Percentiles rank a stretch among this genome's conserved stretches.
These are phyloP conservation scores for Caenorhabditis sp. DNA, from an alignment of 2,888 invertebrate species.

Conservation along the genomic window DNA sequence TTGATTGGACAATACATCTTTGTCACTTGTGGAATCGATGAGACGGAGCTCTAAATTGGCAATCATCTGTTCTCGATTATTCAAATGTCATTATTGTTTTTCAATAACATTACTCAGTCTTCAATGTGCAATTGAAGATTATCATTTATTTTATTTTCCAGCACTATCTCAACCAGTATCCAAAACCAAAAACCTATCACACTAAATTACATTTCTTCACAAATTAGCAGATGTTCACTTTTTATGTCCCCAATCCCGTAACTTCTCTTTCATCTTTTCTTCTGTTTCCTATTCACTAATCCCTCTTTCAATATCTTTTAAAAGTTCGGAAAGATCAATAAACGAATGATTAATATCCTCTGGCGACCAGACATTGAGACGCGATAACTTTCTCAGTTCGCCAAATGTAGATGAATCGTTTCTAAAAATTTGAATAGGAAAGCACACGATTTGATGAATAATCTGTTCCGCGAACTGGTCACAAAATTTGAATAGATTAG, in stretches of 20 bases:
- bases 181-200: conserved; percentile 8
- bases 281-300: neutral
- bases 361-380: neutral
- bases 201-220: neutral
- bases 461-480: conserved; percentile 58
- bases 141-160: neutral
- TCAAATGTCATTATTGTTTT: conserved; percentile 29
- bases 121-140: conserved; percentile 55
- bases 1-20: conserved; percentile 95
- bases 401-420: conserved; percentile 17
- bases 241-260: neutral
- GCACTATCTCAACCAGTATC: conserved; percentile 2
- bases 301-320: neutral
- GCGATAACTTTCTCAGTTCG: conserved; percentile 6
- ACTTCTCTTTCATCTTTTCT: neutral
- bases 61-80: neutral
- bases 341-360: conserved; percentile 28
- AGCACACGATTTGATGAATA: conserved; percentile 36
- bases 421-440: conserved; percentile 51
- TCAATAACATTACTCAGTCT: conserved; percentile 33
- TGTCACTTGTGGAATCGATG: conserved; percentile 49
- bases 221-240: neutral
- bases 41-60: conserved; percentile 47
- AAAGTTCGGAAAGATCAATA: conserved; percentile 15
- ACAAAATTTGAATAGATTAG: conserved; percentile 49